These are phyloP conservation scores for Drosophila antonietae DNA, from an alignment of 2,888 invertebrate species.

Conservation along the genomic window DNA sequence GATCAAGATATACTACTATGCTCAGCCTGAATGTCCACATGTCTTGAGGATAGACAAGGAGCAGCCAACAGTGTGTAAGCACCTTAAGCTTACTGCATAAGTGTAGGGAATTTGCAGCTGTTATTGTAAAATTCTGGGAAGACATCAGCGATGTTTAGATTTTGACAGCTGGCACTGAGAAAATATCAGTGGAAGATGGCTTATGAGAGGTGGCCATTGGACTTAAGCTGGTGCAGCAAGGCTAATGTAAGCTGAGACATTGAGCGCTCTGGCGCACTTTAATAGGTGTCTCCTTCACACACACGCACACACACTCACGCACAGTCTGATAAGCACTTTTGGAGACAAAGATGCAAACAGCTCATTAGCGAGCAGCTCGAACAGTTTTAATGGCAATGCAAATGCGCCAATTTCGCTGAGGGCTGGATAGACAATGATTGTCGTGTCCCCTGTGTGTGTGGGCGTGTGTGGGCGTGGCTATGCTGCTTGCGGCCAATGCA, in stretches of 20 bases:
- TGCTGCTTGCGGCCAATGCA: conserved; percentile 6
- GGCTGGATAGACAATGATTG: not conserved
- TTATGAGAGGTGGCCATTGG: not conserved
- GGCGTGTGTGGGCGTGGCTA: not conserved
- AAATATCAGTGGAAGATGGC: not conserved
- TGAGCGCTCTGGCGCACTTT: not conserved
- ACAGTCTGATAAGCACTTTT: not conserved
- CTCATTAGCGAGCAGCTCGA: conserved; percentile 31
- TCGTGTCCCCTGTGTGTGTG: not conserved
- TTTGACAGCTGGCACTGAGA: conserved; percentile 4
- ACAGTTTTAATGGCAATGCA: conserved; percentile 31
- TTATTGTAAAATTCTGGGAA: not conserved
- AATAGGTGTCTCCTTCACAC: not conserved
- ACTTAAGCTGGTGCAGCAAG: not conserved
- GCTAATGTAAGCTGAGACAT: not conserved
- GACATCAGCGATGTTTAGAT: not conserved
- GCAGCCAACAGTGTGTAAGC: not conserved
- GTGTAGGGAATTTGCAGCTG: not conserved
- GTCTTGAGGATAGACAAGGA: not conserved
- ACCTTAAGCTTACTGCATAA: not conserved
- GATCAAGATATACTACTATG: not conserved
- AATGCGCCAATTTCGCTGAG: conserved; percentile 21
- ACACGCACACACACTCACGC: not conserved
- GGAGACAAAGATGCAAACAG: conserved; percentile 2
- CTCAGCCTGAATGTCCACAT: not conserved